phyloP scores from a whole-genome alignment of 1,140 invertebrate species.

The Aphidius ervi region DNA sequence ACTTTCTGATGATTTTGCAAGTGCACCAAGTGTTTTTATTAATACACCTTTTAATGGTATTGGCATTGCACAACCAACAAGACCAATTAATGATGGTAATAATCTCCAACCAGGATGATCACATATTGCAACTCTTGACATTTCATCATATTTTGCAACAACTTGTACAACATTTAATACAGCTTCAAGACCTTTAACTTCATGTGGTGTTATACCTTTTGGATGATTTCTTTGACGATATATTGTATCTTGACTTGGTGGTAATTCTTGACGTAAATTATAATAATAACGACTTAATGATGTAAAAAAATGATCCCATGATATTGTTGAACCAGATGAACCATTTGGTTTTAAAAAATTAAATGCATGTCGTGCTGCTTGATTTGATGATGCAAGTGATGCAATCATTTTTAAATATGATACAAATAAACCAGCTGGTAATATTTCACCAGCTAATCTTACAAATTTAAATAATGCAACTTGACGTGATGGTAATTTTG shows the following conservation, averaged over 20 bases:
- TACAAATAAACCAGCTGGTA: conserved; percentile 80
- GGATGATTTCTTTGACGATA: conserved; percentile 60
- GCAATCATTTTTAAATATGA: conserved; percentile 84
- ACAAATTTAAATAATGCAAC: conserved; percentile 89
- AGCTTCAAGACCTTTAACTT: conserved; percentile 81
- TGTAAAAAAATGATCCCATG: conserved; percentile 86
- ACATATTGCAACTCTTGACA: conserved; percentile 73
- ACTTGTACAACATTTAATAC: conserved; percentile 74
- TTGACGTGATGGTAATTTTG: conserved; percentile 57
- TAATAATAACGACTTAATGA: conserved; percentile 75
- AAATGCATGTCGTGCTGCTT: conserved; percentile 76
- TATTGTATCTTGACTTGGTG: conserved; percentile 59
- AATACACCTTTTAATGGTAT: conserved; percentile 81
- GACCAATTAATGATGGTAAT: conserved; percentile 70
- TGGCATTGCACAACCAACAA: conserved; percentile 82
- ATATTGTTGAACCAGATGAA: conserved; percentile 57
- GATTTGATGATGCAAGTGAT: conserved; percentile 69
- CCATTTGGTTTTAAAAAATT: conserved; percentile 78
- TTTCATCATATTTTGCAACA: conserved; percentile 74
- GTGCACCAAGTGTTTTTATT: conserved; percentile 68
- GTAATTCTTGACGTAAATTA: conserved; percentile 64
- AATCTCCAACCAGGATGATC: conserved; percentile 85
- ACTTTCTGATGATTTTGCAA: conserved; percentile 70
- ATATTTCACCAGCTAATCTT: conserved; percentile 77
- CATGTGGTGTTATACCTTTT: conserved; percentile 73